Base-by-base conservation (phyloP, 2,797 vertebrate genomes). In the Tiaroga cobitis region DNA sequence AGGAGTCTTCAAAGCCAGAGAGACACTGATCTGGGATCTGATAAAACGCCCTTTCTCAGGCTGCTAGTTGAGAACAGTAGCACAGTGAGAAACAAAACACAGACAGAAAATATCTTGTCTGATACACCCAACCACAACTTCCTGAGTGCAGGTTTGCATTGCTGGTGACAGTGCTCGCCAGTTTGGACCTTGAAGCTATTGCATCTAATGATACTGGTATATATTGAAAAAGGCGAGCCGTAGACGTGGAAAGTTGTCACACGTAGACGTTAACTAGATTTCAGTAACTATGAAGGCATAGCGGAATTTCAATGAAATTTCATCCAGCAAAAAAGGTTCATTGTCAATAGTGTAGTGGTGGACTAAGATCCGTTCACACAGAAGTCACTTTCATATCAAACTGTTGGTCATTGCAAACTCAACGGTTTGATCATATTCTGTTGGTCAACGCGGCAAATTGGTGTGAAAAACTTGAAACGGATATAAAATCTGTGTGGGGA, bases 1-100 rank as follows among this genome's bases (percentile, higher is more conserved):
- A 87, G 69, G 83, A 61, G 68, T 63, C 91, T 93, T 93, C 90
- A 93, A 92, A 93, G 92, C 85, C 82, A 84, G 67, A 82, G 89
- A 92, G 89, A 85, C 80, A 79, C 80, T 26, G 89, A 93, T 92
- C 88, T 75, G n/a, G 80, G 76, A 49, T 46, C 82, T 89, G 94
- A 94, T 94, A 88, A 65, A 11, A 73, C 88, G 72, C 54, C 13
- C 59, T 76, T 29, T 29, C 63, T 75, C 61, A 39, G n/a, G 1
- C 29, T 46, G 46, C 24, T 13, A 65, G 34, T 54, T 70, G 11
- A 43, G 16, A 83, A 59, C 24, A 41, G 21, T 49, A 4, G 41
- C n/a, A 65, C 5, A n/a, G 9, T 39, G 19, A 75, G 32, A 83
- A 65, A 75, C 21, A 21, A 26, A 13, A 37, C 26, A 69, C 46